These are phyloP conservation scores for Orbicella faveolata DNA, from an alignment of 64 coral and sea anemone genomes.

Conservation along the genomic window DNA sequence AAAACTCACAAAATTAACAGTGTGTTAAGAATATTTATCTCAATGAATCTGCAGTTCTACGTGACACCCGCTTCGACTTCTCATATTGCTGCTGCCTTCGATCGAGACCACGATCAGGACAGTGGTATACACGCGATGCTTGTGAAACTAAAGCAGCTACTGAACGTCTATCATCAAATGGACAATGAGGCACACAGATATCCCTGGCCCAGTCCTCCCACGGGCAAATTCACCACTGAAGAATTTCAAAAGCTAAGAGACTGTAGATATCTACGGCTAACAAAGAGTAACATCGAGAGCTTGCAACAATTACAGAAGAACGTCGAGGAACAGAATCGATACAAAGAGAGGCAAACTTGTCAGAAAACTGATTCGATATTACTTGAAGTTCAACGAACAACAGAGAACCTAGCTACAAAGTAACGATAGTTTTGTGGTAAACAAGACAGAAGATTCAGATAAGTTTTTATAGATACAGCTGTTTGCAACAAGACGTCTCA, in stretches of 20 bases:
- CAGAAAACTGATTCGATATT: background rate
- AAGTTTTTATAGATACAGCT: no score
- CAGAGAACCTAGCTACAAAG: background rate
- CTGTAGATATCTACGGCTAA: constrained; percentile 60
- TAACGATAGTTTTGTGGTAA: no score
- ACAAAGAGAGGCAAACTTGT: background rate
- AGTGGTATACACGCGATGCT: constrained; percentile 65
- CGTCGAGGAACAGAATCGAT: background rate
- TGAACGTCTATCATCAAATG: constrained; percentile 80
- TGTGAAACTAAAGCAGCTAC: constrained; percentile 60
- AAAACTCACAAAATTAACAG: background rate
- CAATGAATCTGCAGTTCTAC: background rate
- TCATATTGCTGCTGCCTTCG: constrained; percentile 71
- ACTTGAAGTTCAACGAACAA: background rate
- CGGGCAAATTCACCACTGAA: constrained; percentile 60
- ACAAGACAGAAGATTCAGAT: no score
- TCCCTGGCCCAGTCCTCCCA: constrained; percentile 76
- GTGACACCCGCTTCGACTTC: constrained; percentile 23
- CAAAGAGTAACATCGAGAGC: constrained; percentile 19
- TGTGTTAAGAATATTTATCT: background rate
- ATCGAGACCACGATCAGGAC: constrained; percentile 70
- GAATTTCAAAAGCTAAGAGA: constrained; percentile 73
- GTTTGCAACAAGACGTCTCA: no score
- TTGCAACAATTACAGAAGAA: background rate
- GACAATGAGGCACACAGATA: constrained; percentile 63